Evolutionary conservation across 2,888 invertebrate genomes (phyloP), one percentile per base, ranked within the genome.

Genomic region (Cataglyphis rosenhaueri): DNA sequence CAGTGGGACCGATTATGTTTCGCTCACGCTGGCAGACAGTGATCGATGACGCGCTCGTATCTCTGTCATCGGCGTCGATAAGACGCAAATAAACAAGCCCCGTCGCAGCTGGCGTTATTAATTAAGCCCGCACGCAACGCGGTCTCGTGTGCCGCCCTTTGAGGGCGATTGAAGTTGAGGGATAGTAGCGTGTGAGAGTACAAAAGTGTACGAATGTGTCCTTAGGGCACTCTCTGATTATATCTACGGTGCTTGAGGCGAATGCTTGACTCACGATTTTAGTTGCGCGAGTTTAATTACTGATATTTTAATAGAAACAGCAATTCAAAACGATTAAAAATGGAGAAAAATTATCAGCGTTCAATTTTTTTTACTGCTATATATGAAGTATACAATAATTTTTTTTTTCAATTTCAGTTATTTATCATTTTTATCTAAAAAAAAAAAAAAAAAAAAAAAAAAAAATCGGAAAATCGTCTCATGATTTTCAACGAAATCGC

Each of bases 41-140:
- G 78, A 79, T 79, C 78, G 78, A 79, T 79, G 78, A 70, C 70
- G 35, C 59, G 70, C 32, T 59, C 57, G 78, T 79, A 79, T 79
- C 78, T 79, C 71, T 79, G 78, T 79, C 78, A 79, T 79, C 78
- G 78, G 78, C 78, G 71, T 79, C 78, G 78, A 79, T 79, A 79
- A 79, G 78, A 79, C 59, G 70, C 78, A 70, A 79, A 79, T 79
- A 79, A 79, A 79, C 78, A 79, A 70, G 59, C 32, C 32, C 78
- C 25, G 70, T 79, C 78, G 78, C 78, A 79, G 70, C 78, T 35
- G 71, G 78, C 70, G 70, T 79, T 79, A 79, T 79, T 79, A 79
- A 79, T 79, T 79, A 79, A 70, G 78, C 78, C 70, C 78, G 44
- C 78, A 79, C 78, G 78, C 78, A 79, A 79, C 59, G 41, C 12